phyloP scores from a whole-genome alignment of 2,888 invertebrate species.

The Invenusta paracnida region DNA sequence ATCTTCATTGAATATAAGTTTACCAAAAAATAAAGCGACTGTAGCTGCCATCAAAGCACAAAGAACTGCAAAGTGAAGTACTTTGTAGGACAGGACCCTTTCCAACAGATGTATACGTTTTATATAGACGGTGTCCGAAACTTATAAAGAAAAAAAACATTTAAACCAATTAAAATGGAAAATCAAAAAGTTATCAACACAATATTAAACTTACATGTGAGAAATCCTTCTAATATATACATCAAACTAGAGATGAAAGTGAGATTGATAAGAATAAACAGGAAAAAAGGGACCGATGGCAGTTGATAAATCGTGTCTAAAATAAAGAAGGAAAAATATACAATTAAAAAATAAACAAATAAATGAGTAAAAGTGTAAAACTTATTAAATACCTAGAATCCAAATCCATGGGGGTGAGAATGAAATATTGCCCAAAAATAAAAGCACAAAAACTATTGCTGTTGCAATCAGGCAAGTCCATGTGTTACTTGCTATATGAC shows the following conservation, averaged over 20 bases:
- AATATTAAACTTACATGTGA: background rate
- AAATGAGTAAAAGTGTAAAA: background rate
- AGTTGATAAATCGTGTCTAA: background rate
- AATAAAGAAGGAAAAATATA: too few relatives aligned
- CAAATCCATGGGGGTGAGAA: background rate
- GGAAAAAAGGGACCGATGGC: background rate
- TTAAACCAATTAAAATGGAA: background rate
- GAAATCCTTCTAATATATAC: background rate
- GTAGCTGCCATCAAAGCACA: background rate
- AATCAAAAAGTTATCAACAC: background rate
- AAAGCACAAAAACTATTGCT: background rate
- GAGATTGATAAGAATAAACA: background rate
- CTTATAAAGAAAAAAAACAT: background rate
- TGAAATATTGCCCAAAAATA: background rate
- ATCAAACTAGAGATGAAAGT: background rate
- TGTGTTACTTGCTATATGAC: background rate
- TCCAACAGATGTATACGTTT: background rate
- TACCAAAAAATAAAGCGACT: background rate
- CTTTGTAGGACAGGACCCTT: background rate
- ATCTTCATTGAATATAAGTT: background rate
- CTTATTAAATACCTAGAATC: background rate
- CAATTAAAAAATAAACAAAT: background rate
- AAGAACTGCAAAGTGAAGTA: background rate
- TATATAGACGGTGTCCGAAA: background rate
- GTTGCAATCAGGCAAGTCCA: background rate